Conservation (phyloP, 1,140 invertebrate species). For the Procambarus virginalis region DNA sequence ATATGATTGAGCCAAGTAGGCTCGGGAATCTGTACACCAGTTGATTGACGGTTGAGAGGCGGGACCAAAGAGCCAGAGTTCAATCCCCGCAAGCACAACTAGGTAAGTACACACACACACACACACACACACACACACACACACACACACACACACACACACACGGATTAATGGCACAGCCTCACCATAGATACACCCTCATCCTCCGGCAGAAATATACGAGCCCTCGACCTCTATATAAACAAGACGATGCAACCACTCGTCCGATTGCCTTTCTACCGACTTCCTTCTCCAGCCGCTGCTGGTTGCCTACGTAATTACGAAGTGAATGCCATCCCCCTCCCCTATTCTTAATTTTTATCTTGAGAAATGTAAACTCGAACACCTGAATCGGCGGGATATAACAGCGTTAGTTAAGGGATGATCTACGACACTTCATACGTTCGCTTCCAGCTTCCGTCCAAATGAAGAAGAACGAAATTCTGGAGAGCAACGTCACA, state of each 20-base stretch:
- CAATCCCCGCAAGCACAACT: too few relatives aligned
- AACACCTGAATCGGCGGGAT: too few relatives aligned
- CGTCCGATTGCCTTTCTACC: background rate
- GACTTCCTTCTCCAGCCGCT: background rate
- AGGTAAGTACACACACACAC: slow-evolving; percentile 5
- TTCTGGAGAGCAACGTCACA: slow-evolving; percentile 25
- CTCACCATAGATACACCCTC: slow-evolving; percentile 22
- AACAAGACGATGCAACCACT: slow-evolving; percentile 26
- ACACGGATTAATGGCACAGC: slow-evolving; percentile 11
- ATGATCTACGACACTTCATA: background rate
- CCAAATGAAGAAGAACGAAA: slow-evolving; percentile 12
- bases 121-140: slow-evolving; percentile 25
- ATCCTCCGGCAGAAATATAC: slow-evolving; percentile 20
- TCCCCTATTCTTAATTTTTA: too few relatives aligned
- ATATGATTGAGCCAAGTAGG: too few relatives aligned
- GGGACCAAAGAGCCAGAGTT: too few relatives aligned
- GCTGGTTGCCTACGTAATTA: too few relatives aligned
- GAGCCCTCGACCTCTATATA: slow-evolving; percentile 29
- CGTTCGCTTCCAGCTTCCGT: background rate
- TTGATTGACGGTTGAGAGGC: too few relatives aligned
- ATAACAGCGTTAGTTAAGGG: background rate
- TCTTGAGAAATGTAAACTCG: too few relatives aligned
- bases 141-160: slow-evolving; percentile 33
- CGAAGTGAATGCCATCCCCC: too few relatives aligned
- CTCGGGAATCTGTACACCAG: too few relatives aligned